Evolutionary conservation across 2,113 vertebrate species (phyloP).

Genomic region (Grammomys dolichurus): DNA sequence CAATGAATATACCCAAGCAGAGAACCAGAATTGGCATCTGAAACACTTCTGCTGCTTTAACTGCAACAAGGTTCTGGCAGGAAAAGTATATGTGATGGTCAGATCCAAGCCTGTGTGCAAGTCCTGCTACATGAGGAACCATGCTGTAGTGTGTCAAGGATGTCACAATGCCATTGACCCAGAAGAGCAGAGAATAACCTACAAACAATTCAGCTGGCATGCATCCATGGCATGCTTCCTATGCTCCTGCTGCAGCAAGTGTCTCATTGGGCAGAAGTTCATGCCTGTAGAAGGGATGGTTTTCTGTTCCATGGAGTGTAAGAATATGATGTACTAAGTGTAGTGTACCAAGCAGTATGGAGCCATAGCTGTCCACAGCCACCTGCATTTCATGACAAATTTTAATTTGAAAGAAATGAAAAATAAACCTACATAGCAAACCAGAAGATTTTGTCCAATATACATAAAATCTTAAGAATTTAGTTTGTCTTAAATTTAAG

Average conservation of each 20-base stretch:
- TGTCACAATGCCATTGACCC: conserved; percentile 93
- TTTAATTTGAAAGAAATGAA: conserved; percentile 24
- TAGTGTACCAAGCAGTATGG: neutral
- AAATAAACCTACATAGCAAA: conserved; percentile 43
- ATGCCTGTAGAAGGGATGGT: too few species aligned
- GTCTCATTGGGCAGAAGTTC: conserved; percentile 91
- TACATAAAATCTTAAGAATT: neutral
- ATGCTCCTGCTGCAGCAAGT: conserved; percentile 96
- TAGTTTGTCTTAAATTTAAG: conserved; percentile 55
- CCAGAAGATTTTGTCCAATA: conserved; percentile 57
- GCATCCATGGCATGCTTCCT: conserved; percentile 93
- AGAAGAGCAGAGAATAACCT: conserved; percentile 96
- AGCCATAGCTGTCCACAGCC: conserved; percentile 75
- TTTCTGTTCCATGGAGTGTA: too few species aligned
- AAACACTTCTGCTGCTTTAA: conserved; percentile 99
- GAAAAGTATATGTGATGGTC: conserved; percentile 97
- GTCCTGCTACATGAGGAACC: too few species aligned
- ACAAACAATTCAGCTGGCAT: conserved; percentile 96
- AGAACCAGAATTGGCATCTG: conserved; percentile 97
- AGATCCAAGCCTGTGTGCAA: conserved; percentile 91
- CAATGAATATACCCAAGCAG: conserved; percentile 98
- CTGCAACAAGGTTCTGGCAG: conserved; percentile 95
- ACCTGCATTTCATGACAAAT: conserved; percentile 84
- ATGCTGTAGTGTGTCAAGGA: too few species aligned
- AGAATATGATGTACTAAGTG: too few species aligned